Percentiles rank a stretch among this genome's conserved stretches.
Evolutionary conservation across 1,140 invertebrate species (phyloP).

Genomic region (Andricus grossulariae): DNA sequence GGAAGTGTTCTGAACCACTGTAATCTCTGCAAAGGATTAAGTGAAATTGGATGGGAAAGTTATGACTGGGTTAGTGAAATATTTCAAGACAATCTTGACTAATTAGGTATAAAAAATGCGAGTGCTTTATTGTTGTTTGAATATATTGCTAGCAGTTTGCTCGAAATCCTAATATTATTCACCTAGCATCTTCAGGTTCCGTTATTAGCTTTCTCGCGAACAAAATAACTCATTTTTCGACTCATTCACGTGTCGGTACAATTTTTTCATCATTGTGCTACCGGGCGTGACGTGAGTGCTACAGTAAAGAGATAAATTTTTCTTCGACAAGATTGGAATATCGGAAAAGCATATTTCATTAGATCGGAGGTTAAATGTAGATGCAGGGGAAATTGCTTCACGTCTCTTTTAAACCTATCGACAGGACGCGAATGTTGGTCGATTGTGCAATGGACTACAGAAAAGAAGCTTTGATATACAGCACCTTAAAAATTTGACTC

Average conservation of each 20-base stretch:
- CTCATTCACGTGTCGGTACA: constrained; percentile 41
- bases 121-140: no score
- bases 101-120: no score
- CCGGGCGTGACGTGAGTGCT: constrained; percentile 38
- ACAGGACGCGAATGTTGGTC: constrained; percentile 5
- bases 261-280: constrained; percentile 61
- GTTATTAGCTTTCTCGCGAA: not conserved
- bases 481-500: not conserved
- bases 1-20: no score
- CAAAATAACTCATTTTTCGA: constrained; percentile 22
- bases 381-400: not conserved
- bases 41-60: no score
- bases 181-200: not conserved
- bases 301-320: constrained; percentile 61
- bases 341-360: constrained; percentile 69
- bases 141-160: no score
- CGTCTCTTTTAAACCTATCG: constrained; percentile 20
- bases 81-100: no score
- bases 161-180: no score
- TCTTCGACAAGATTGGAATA: constrained; percentile 67
- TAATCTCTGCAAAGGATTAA: no score
- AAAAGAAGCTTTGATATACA: constrained; percentile 1
- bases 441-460: constrained; percentile 14
- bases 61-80: no score
- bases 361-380: constrained; percentile 34